These are phyloP conservation scores for Xiphophorus maculatus DNA, from an alignment of 2,113 vertebrate species.

Conservation along the genomic window DNA sequence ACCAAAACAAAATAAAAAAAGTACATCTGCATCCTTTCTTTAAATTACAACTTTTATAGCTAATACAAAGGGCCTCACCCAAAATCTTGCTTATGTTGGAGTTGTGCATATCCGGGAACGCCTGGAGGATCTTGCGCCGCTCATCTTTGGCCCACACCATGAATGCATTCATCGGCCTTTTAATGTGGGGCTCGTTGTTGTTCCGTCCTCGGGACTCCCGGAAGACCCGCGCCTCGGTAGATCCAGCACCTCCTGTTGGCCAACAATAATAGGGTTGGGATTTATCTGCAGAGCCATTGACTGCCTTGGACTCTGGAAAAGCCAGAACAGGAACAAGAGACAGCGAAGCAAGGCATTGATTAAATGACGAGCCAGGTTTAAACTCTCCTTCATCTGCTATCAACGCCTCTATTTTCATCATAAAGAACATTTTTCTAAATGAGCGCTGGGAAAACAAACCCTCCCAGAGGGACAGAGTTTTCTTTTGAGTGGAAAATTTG, in stretches of 20 bases:
- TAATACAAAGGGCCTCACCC: slow-evolving; percentile 81
- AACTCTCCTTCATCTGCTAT: slow-evolving; percentile 41
- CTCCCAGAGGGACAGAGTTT: slow-evolving; percentile 4
- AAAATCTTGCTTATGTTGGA: slow-evolving; percentile 99
- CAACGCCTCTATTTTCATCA: slow-evolving; percentile 24
- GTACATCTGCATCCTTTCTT: not conserved
- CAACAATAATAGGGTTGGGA: slow-evolving; percentile 95
- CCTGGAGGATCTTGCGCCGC: slow-evolving; percentile 98
- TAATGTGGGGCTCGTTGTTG: slow-evolving; percentile 98
- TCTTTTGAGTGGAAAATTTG: slow-evolving; percentile 29
- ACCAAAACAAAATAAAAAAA: too few species aligned
- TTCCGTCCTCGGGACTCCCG: slow-evolving; percentile 94
- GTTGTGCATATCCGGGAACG: slow-evolving; percentile 99
- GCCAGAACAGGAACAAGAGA: slow-evolving; percentile 85
- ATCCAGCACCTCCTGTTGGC: slow-evolving; percentile 97
- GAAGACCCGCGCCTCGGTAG: slow-evolving; percentile 95
- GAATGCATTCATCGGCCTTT: slow-evolving; percentile 99
- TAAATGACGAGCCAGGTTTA: slow-evolving; percentile 58
- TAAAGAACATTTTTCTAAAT: slow-evolving; percentile 46
- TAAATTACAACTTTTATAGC: not conserved
- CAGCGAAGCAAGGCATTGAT: slow-evolving; percentile 82
- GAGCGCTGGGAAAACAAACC: slow-evolving; percentile 30
- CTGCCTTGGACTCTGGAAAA: slow-evolving; percentile 86
- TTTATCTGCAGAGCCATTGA: slow-evolving; percentile 94
- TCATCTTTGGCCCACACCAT: slow-evolving; percentile 99